phyloP scores from a whole-genome alignment of 2,113 vertebrate genomes.

The Fulmarus glacialis region DNA sequence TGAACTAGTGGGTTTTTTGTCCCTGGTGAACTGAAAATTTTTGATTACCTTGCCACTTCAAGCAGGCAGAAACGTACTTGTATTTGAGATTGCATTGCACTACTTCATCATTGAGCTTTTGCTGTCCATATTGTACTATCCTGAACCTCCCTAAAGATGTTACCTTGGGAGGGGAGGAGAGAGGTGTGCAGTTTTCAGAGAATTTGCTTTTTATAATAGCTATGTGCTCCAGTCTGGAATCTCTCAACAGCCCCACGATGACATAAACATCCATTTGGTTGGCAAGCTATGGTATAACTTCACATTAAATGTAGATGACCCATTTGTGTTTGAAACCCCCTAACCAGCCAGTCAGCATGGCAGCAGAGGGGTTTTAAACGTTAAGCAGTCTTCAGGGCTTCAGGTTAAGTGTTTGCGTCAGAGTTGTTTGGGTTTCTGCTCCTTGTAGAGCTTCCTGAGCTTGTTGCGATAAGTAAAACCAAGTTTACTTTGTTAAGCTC shows the following conservation, averaged over 20 bases:
- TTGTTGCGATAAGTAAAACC: slow-evolving; percentile 84
- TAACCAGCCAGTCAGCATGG: slow-evolving; percentile 6
- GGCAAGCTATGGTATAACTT: background rate
- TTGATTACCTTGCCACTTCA: background rate
- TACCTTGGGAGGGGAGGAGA: background rate
- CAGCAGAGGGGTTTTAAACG: background rate
- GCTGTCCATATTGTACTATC: background rate
- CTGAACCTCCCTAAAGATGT: background rate
- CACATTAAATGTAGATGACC: background rate
- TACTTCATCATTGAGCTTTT: background rate
- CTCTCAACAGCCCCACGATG: background rate
- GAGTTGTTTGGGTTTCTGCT: slow-evolving; percentile 70
- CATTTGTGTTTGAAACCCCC: slow-evolving; percentile 32
- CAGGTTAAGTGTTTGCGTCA: slow-evolving; percentile 36
- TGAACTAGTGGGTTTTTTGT: background rate
- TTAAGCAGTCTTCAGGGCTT: slow-evolving; percentile 43
- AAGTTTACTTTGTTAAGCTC: slow-evolving; percentile 85
- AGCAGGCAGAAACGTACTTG: background rate
- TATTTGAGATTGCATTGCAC: background rate
- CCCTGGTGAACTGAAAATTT: background rate
- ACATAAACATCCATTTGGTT: slow-evolving; percentile 25
- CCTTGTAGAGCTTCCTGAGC: slow-evolving; percentile 79
- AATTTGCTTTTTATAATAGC: background rate
- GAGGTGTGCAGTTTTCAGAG: background rate
- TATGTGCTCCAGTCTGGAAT: background rate